phyloP scores from a whole-genome alignment of 1,140 invertebrate genomes.

The Drosophila rhopaloa region DNA sequence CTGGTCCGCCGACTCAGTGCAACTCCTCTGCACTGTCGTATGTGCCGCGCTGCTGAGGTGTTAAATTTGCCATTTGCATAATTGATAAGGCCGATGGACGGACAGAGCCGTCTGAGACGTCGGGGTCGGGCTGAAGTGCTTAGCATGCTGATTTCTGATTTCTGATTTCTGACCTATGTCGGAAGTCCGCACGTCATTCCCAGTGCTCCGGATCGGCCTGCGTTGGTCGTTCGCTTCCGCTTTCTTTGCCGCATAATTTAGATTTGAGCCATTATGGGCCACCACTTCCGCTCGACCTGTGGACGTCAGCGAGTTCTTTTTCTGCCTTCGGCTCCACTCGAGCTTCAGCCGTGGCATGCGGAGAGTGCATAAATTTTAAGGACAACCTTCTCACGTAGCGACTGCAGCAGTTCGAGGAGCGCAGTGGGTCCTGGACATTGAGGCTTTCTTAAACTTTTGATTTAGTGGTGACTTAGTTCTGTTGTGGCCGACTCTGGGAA shows the following conservation, averaged over 20 bases:
- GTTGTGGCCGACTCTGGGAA: conserved; percentile 4
- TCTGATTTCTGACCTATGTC: conserved; percentile 77
- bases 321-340: background rate
- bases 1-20: background rate
- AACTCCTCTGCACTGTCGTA: conserved; percentile 25
- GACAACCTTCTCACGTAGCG: conserved; percentile 51
- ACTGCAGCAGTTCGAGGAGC: conserved; percentile 37
- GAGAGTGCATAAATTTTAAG: conserved; percentile 69
- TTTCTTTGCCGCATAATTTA: conserved; percentile 72
- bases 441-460: conserved; percentile 65
- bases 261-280: conserved; percentile 75
- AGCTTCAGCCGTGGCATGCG: conserved; percentile 40
- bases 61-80: conserved; percentile 80
- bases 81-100: conserved; percentile 69
- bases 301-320: conserved; percentile 17
- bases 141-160: conserved; percentile 77
- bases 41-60: conserved; percentile 64
- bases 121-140: conserved; percentile 53
- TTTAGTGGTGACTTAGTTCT: conserved; percentile 53
- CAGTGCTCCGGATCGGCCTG: conserved; percentile 32
- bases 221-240: conserved; percentile 11
- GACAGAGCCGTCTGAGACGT: conserved; percentile 17
- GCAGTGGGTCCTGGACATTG: conserved; percentile 43
- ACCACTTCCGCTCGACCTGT: conserved; percentile 64
- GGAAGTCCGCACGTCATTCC: conserved; percentile 77